phyloP scores from a whole-genome alignment of 1,140 invertebrate genomes.

The Drosophila ironensis region DNA sequence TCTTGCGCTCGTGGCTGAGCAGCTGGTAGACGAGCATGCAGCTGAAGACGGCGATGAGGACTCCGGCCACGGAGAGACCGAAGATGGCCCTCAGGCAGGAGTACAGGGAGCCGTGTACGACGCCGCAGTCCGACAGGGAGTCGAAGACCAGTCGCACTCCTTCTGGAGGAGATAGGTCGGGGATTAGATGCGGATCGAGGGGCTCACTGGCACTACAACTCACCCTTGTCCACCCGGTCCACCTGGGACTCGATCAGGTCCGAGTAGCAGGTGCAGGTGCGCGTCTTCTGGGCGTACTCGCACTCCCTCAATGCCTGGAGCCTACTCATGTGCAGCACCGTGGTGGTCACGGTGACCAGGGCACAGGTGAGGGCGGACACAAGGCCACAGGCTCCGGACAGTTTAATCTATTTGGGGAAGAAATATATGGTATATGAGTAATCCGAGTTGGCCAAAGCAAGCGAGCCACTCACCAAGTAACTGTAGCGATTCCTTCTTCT shows the following conservation, averaged over 20 bases:
- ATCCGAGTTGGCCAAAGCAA: rapidly evolving
- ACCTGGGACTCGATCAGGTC: conserved; percentile 85
- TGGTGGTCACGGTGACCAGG: conserved; percentile 94
- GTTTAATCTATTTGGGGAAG: conserved; percentile 87
- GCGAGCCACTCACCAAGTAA: conserved; percentile 87
- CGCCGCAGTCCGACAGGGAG: conserved; percentile 91
- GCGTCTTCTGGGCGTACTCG: conserved; percentile 90
- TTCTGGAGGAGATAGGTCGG: conserved; percentile 53
- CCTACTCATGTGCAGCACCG: conserved; percentile 95
- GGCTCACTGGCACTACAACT: conserved; percentile 10
- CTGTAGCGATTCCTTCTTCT: conserved; percentile 92
- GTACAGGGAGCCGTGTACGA: conserved; percentile 93
- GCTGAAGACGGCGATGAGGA: conserved; percentile 94
- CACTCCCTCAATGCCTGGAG: conserved; percentile 93
- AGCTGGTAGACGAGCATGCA: conserved; percentile 95
- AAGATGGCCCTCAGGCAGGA: conserved; percentile 93
- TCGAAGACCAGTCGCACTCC: conserved; percentile 88
- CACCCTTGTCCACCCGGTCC: conserved; percentile 84
- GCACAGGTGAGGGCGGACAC: conserved; percentile 92
- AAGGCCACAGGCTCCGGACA: conserved; percentile 91
- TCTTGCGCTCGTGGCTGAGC: conserved; percentile 93
- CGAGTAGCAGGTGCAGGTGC: conserved; percentile 90
- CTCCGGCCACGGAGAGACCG: conserved; percentile 93
- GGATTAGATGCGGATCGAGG: neutral
- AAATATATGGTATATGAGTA: neutral